Evolutionary conservation across 2,888 invertebrate species (phyloP).

Genomic region (Drosophila demipolita): DNA sequence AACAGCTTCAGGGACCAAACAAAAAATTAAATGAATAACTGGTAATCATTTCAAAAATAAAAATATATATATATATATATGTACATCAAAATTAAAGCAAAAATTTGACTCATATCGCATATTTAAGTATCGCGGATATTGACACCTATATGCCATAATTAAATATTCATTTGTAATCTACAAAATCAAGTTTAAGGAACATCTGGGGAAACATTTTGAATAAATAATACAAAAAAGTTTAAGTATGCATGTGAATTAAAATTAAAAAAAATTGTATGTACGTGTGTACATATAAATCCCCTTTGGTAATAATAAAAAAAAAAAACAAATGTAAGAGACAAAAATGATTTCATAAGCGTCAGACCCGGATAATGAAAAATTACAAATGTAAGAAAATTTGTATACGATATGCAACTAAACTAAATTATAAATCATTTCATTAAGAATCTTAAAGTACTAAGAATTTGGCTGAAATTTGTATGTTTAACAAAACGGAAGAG

Average conservation of each 20-base stretch:
- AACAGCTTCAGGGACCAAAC: constrained; percentile 84
- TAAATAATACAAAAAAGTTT: constrained; percentile 34
- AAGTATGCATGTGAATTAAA: constrained; percentile 34
- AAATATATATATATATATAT: constrained; percentile 2
- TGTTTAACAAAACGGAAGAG: constrained; percentile 27
- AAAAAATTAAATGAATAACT: constrained; percentile 53
- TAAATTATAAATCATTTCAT: constrained; percentile 49
- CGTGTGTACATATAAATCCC: constrained; percentile 38
- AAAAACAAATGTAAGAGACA: constrained; percentile 14
- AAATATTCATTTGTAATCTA: constrained; percentile 49
- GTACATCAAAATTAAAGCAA: constrained; percentile 34
- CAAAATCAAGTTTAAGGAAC: constrained; percentile 31
- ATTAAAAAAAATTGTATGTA: constrained; percentile 33
- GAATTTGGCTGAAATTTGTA: constrained; percentile 51
- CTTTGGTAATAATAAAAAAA: constrained; percentile 53
- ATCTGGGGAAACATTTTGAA: constrained; percentile 59
- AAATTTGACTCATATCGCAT: constrained; percentile 56
- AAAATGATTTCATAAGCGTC: constrained; percentile 37
- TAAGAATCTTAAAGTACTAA: constrained; percentile 46
- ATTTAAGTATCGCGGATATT: constrained; percentile 22
- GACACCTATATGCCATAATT: constrained; percentile 27
- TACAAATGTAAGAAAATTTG: constrained; percentile 57
- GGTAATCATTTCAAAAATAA: constrained; percentile 36
- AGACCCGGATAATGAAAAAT: constrained; percentile 41
- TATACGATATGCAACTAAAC: constrained; percentile 72